Conservation (phyloP, 2,113 vertebrate species). For the Ciconia maguari region DNA sequence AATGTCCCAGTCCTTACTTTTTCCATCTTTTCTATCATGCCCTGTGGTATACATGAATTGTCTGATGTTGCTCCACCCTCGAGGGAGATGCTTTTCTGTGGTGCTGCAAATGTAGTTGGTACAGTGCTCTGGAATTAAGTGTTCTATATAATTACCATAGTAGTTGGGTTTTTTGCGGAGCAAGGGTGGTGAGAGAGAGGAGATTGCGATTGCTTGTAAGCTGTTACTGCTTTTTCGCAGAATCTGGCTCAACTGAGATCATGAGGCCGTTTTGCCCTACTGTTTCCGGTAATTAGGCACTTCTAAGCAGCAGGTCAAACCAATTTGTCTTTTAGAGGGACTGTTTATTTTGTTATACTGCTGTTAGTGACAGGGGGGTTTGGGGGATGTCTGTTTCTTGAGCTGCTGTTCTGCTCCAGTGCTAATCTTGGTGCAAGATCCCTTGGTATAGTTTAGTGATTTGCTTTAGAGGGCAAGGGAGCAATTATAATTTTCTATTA, state of each 20-base stretch:
- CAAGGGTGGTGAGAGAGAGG: not conserved
- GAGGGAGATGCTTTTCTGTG: not conserved
- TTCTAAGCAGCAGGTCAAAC: not conserved
- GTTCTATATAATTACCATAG: not conserved
- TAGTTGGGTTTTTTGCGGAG: not conserved
- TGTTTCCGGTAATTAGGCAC: not conserved
- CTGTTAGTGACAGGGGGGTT: not conserved
- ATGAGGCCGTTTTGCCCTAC: not conserved
- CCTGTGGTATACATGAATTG: not conserved
- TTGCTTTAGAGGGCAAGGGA: not conserved
- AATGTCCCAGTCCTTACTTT: not conserved
- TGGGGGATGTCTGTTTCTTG: rapidly evolving
- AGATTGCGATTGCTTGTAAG: rapidly evolving
- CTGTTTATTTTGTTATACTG: not conserved
- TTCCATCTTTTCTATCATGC: not conserved
- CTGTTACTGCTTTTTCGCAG: not conserved
- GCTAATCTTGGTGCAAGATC: not conserved
- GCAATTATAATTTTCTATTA: not conserved
- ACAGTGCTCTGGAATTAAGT: not conserved
- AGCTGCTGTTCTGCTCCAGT: not conserved
- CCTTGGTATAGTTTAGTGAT: not conserved
- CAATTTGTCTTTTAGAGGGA: not conserved
- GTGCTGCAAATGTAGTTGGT: not conserved
- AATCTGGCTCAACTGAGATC: not conserved
- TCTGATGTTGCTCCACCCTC: slow-evolving; percentile 1